Evolutionary conservation across 1,140 invertebrate genomes (phyloP), one percentile per base, ranked within the genome.

Genomic region (Formica selysi): DNA sequence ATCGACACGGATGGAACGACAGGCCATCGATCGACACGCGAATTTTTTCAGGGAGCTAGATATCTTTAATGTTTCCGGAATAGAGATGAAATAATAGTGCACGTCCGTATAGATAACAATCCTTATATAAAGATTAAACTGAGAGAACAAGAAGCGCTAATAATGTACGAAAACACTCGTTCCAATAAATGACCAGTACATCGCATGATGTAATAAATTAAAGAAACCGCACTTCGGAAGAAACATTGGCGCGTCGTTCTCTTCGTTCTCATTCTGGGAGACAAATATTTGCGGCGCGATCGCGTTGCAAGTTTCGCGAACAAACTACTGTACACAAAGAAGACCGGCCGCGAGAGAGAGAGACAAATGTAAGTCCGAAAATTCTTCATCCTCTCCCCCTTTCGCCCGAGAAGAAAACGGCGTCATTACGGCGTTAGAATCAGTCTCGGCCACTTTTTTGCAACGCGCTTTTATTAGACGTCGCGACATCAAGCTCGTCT

Each of bases 401-500:
- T 3, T n/a, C 26, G 2, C 22, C 11, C 11, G 41, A 57, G 26
- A 70, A 44, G 62, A 76, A 76, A 73, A 41, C 41, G 79, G 68
- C 86, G 80, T 84, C 79, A 36, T 59, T 76, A 76, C 29, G 79
- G 79, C 80, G 51, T 74, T 74, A 83, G 48, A 81, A 36, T 36
- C 29, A 22, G 67, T 48, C 79, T 48, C 79, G 86, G 64, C 16
- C 61, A 62, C 36, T 61, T 85, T 85, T 76, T 85, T 87, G 54
- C 26, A 3, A 26, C 32, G 41, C 7, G 62, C 71, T 85, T 87
- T 87, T 76, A 87, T 87, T 87, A 76, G 62, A 85, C 26, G 71
- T 87, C 86, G 71, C 86, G 86, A 86, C 79, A 74, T 64, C 79
- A 70, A 29, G 36, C 78, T 71, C 68, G 67, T 65, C 86, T 29